phyloP scores from a whole-genome alignment of 2,888 invertebrate genomes.

The Leptinotarsa haldemani region DNA sequence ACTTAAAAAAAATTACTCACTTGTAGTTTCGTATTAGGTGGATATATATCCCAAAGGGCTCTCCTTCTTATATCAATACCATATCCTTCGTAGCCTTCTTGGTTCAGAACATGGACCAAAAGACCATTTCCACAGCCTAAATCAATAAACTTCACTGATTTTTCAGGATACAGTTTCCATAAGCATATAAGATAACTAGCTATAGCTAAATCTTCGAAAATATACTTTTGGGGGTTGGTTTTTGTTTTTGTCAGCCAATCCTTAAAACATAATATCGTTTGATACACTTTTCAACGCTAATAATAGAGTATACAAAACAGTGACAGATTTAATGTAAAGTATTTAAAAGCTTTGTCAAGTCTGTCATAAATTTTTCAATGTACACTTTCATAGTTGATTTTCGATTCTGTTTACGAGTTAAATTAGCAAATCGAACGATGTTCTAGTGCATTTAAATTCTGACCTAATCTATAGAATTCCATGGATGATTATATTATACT shows the following conservation, averaged over 20 bases:
- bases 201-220: constrained; percentile 97
- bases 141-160: constrained; percentile 80
- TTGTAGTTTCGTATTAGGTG: constrained; percentile 73
- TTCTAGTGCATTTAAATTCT: no score
- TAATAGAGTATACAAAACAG: not conserved
- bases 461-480: no score
- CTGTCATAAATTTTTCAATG: no score
- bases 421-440: no score
- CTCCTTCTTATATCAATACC: constrained; percentile 89
- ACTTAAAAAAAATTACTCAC: constrained; percentile 61
- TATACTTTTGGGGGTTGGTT: constrained; percentile 94
- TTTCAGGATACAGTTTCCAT: constrained; percentile 70
- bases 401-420: no score
- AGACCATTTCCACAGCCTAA: constrained; percentile 98
- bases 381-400: no score
- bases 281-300: not conserved
- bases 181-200: constrained; percentile 85
- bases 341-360: no score
- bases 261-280: constrained; percentile 63
- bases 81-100: constrained; percentile 84
- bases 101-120: constrained; percentile 84
- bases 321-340: no score
- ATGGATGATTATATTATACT: no score
- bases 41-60: constrained; percentile 89
- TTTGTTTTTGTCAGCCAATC: constrained; percentile 92